Percentiles rank a stretch among this genome's conserved stretches.
phyloP scores from a whole-genome alignment of 2,888 invertebrate species.

The Meteorus cinctellus region DNA sequence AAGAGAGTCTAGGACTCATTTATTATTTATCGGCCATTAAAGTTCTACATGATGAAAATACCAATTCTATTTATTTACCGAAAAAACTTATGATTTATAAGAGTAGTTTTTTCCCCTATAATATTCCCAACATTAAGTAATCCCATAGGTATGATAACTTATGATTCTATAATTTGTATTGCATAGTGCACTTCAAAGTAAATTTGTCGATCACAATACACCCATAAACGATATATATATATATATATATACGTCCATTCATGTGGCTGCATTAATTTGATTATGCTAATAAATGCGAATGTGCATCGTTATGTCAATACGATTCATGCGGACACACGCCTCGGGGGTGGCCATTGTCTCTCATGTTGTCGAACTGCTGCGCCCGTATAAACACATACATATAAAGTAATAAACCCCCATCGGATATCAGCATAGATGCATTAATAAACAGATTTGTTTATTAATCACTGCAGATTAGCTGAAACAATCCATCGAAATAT shows the following conservation, averaged over 20 bases:
- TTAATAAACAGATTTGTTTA: constrained; percentile 48
- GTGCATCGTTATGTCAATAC: constrained; percentile 44
- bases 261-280: constrained; percentile 46
- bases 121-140: not conserved
- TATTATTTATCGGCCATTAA: constrained; percentile 65
- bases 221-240: constrained; percentile 46
- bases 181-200: not conserved
- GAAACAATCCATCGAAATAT: constrained; percentile 45
- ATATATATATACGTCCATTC: constrained; percentile 12
- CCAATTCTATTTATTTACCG: constrained; percentile 38
- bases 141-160: not conserved
- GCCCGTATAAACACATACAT: not conserved
- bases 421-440: constrained; percentile 1
- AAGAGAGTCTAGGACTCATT: constrained; percentile 56
- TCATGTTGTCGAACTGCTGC: not conserved
- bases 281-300: constrained; percentile 47
- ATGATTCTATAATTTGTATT: not conserved
- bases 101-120: not conserved
- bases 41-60: constrained; percentile 62
- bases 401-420: not conserved
- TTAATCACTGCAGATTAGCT: constrained; percentile 50
- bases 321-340: constrained; percentile 44
- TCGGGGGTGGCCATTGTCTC: not conserved
- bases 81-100: constrained; percentile 35
- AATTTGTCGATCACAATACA: constrained; percentile 4